Base-by-base conservation (phyloP, 2,797 vertebrate genomes). In the Epinephelus coioides region DNA sequence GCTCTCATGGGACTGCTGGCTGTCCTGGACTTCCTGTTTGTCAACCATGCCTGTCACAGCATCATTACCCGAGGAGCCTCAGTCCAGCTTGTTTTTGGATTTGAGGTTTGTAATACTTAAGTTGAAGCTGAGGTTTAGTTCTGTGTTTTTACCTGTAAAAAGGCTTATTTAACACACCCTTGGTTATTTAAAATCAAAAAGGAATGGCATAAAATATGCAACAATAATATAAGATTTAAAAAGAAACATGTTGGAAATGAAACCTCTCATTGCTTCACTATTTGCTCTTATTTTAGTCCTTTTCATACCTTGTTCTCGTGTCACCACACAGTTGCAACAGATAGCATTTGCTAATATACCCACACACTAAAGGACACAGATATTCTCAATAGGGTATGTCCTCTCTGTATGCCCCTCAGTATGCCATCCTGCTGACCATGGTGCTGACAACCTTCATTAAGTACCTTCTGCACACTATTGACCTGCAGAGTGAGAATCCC, bases 1-100 rank as follows among this genome's bases (percentile, higher is more conserved):
- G 98, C 98, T 73, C 94, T 99, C 23, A 97, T 99, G 95, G 88
- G 95, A 49, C 94, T 99, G 15, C 92, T 99, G 86, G 97, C 79
- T 1, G 60, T 97, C 56, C 85, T 99, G 92, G 98, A 99, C 73
- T 96, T 98, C 84, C 93, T 99, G 62, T 99, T 99, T 3, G 97
- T 99, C 73, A 97, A 94, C 92, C 97, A 98, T 0, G 97, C 98
- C 56, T 98, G 97, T 90, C 97, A 99, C 91, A 98, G 97, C 95
- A 97, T 99, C 90, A 97, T 99, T 51, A 98, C 96, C 5, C 94
- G 97, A 4, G 98, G 98, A 72, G 98, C 98, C 10, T 99, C 98
- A 0, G 98, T 99, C 9, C 98, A 99, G 94, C 96, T 99, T 13
- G 98, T 99, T 55, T 99, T 99, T 79, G 98, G 98, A 79, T 99